Conservation (phyloP, 2,113 vertebrate genomes). For the Erythrocebus patas region DNA sequence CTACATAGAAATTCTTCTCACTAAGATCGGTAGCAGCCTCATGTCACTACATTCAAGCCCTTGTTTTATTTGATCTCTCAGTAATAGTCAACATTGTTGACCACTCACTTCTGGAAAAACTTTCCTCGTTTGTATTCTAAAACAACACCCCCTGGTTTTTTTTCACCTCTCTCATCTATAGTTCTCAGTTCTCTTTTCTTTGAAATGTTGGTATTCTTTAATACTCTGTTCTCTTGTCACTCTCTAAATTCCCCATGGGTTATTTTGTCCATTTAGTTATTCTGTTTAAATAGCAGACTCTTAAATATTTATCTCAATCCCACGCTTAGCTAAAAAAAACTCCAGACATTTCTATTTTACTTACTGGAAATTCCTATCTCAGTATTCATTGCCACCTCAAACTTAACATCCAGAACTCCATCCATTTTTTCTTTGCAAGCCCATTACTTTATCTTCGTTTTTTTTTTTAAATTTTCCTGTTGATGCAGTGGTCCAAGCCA, state of each 20-base stretch:
- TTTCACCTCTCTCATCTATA: not conserved
- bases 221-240: not conserved
- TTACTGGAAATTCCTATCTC: not conserved
- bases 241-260: not conserved
- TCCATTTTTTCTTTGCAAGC: not conserved
- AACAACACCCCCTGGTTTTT: not conserved
- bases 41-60: not conserved
- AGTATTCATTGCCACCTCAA: not conserved
- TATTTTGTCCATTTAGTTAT: not conserved
- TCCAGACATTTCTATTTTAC: not conserved
- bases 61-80: not conserved
- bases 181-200: not conserved
- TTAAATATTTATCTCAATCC: not conserved
- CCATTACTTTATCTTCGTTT: not conserved
- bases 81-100: not conserved
- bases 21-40: not conserved
- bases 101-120: not conserved
- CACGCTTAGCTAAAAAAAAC: not conserved
- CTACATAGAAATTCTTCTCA: not conserved
- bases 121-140: not conserved
- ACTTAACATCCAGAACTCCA: not conserved
- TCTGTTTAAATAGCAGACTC: not conserved
- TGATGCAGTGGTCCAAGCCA: not conserved
- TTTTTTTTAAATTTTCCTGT: not conserved
- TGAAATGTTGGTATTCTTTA: not conserved